Evolutionary conservation across 1,140 invertebrate genomes (phyloP).

Genomic region (Magallana ariakensis): DNA sequence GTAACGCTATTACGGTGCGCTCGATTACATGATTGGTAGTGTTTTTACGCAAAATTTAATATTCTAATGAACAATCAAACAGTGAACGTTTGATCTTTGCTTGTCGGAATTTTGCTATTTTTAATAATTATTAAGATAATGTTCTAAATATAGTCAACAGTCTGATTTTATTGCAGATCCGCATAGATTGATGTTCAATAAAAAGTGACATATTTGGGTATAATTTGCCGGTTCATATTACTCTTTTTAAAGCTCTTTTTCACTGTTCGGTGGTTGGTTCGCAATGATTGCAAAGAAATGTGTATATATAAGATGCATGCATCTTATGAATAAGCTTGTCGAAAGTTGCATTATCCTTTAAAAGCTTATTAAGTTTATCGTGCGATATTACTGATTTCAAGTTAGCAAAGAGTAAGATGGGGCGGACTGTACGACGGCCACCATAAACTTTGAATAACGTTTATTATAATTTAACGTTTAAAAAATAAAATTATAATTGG

Average conservation of each 20-base stretch:
- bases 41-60: conserved; percentile 1
- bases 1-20: background rate
- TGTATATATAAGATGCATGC: too few relatives aligned
- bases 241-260: background rate
- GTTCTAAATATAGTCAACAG: background rate
- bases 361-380: too few relatives aligned
- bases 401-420: too few relatives aligned
- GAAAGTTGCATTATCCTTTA: too few relatives aligned
- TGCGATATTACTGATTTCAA: too few relatives aligned
- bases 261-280: too few relatives aligned
- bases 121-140: background rate
- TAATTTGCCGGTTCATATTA: background rate
- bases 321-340: too few relatives aligned
- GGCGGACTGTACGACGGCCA: too few relatives aligned
- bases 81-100: background rate
- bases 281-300: too few relatives aligned
- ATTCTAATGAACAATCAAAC: background rate
- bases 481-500: too few relatives aligned
- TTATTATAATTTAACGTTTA: too few relatives aligned
- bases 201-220: background rate
- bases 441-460: too few relatives aligned
- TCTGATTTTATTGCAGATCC: background rate
- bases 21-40: background rate
- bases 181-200: background rate
- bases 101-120: conserved; percentile 3